Evolutionary conservation across 1,140 invertebrate genomes (phyloP), one percentile per base, ranked within the genome.

Genomic region (Bursaphelenchus mucronatus): DNA sequence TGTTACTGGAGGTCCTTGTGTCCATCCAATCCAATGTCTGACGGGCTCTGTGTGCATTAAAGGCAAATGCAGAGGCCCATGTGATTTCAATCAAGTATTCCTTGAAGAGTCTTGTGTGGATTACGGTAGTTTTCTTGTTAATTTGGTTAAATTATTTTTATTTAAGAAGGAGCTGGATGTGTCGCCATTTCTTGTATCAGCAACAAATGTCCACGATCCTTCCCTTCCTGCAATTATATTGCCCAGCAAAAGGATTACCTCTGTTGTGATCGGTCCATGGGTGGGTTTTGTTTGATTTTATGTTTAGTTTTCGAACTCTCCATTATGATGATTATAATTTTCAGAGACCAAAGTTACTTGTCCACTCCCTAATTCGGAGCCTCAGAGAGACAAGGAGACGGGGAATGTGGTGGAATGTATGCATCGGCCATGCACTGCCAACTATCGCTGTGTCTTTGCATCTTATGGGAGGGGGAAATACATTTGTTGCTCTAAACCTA

Each of bases 231-330:
- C 69, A 70, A 70, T 61, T 70, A 75, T 46, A 66, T 75, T 17
- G 71, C 69, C 17, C 69, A 70, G 46, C 69, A 70, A 52, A 68
- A 67, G n/a, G 72, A 76, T 41, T 70, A 70, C 61, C 52, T 70
- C n/a, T 70, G 69, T 46, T 70, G 69, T 44, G 69, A 70, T 15
- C 51, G 73, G 13, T 53, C 61, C 10, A 69, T 70, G 64, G 39
- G 43, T 66, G 43, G 45, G 51, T 63, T 63, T 21, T 19, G 17
- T 19, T 11, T 13, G 9, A n/a, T 53, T 15, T 57, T 13, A 44
- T 15, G 17, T 10, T 21, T 30, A 7, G 39, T 56, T 58, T 30
- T 0, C 4, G 3, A 13, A 21, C 0, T 43, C 21, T 10, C 11
- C 21, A 10, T 13, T 47, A 11, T 13, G 11, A 39, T 58, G 21